These are phyloP conservation scores for Cactoblastis cactorum DNA, from an alignment of 2,888 invertebrate species.

Conservation along the genomic window DNA sequence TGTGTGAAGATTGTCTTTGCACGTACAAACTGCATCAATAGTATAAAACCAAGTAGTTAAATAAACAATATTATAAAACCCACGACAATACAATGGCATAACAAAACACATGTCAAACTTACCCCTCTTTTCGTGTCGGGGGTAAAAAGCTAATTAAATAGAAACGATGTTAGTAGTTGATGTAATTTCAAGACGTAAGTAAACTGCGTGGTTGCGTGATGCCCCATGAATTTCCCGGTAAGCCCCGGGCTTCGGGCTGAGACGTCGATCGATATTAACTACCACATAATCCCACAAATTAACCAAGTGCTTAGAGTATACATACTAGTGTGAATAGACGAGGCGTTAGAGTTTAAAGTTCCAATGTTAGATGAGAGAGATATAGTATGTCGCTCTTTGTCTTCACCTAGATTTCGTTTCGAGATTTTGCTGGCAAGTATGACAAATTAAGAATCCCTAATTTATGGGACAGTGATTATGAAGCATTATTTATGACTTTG, in stretches of 20 bases:
- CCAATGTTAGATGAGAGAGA: not conserved
- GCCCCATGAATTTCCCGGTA: conserved; percentile 16
- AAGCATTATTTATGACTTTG: no score
- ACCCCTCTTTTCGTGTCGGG: no score
- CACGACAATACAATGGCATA: not conserved
- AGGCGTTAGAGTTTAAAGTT: not conserved
- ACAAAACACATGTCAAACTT: no score
- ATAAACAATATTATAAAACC: no score
- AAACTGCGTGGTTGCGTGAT: conserved; percentile 6
- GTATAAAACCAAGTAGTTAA: no score
- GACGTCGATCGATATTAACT: conserved; percentile 18
- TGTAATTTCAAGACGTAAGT: conserved; percentile 1
- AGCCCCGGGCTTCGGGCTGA: conserved; percentile 31
- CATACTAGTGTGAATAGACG: not conserved
- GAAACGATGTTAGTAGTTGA: not conserved
- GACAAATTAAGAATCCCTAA: no score
- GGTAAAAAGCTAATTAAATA: not conserved
- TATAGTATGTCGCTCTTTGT: not conserved
- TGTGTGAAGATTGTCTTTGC: no score
- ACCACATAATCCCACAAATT: not conserved
- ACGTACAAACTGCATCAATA: no score
- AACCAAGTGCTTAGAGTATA: not conserved
- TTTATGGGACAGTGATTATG: no score
- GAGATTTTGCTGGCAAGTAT: no score
- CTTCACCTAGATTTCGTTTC: no score